Evolutionary conservation across 2,888 invertebrate species (phyloP).

Genomic region (Cremastobaeus sp.): DNA sequence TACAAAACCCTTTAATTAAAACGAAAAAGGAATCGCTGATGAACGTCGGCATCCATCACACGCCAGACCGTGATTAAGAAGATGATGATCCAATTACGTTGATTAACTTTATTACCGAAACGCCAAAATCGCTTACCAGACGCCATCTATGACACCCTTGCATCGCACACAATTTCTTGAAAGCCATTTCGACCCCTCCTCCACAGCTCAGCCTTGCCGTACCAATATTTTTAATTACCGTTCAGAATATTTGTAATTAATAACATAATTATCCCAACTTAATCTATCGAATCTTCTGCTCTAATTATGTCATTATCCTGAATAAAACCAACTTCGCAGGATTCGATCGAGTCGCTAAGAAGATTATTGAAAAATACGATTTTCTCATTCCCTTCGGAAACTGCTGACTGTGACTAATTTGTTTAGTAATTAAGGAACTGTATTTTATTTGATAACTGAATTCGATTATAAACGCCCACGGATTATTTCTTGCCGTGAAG

Average conservation of each 20-base stretch:
- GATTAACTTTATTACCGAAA: conserved; percentile 55
- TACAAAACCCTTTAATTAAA: conserved; percentile 70
- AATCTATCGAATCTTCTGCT: conserved; percentile 12
- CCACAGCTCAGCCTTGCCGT: too few species aligned
- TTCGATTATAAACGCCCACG: too few species aligned
- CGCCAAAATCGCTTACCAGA: conserved; percentile 45
- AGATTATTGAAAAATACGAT: too few species aligned
- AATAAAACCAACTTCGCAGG: conserved; percentile 18
- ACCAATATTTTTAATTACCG: conserved; percentile 23
- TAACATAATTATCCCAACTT: conserved; percentile 20
- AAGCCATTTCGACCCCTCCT: conserved; percentile 15
- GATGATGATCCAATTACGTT: conserved; percentile 59
- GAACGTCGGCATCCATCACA: conserved; percentile 69
- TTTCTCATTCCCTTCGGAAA: too few species aligned
- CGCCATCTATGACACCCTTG: conserved; percentile 17
- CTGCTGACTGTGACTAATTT: too few species aligned
- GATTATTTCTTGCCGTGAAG: too few species aligned
- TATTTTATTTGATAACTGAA: too few species aligned
- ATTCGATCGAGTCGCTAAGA: too few species aligned
- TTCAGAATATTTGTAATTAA: conserved; percentile 15
- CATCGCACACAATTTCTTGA: conserved; percentile 28
- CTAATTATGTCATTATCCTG: conserved; percentile 23
- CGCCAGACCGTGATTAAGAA: conserved; percentile 70
- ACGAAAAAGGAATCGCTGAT: conserved; percentile 57
- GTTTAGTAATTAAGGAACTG: too few species aligned